Evolutionary conservation across 2,888 invertebrate species (phyloP), one percentile per base, ranked within the genome.

Genomic region (Acrobeloides nanus): DNA sequence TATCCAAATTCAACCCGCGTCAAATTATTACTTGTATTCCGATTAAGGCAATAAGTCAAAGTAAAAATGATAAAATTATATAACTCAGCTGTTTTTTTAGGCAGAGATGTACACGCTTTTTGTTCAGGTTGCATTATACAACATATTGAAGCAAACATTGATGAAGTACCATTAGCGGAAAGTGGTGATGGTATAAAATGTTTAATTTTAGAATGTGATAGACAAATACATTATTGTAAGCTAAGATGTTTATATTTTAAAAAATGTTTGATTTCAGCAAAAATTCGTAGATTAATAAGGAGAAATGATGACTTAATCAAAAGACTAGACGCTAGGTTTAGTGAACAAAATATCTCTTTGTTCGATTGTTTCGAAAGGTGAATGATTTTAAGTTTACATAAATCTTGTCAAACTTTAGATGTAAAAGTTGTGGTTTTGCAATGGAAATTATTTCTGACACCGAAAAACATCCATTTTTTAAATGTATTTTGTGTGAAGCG

Each of bases 41-140:
- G n/a, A n/a, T n/a, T n/a, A n/a, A n/a, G n/a, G n/a, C n/a, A n/a
- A n/a, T n/a, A n/a, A n/a, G n/a, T n/a, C n/a, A n/a, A n/a, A n/a
- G n/a, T n/a, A n/a, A n/a, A n/a, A n/a, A n/a, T n/a, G n/a, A n/a
- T n/a, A n/a, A n/a, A n/a, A n/a, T n/a, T n/a, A n/a, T n/a, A n/a
- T n/a, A n/a, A n/a, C n/a, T n/a, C n/a, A n/a, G n/a, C n/a, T n/a
- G n/a, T n/a, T n/a, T n/a, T n/a, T n/a, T n/a, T n/a, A n/a, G n/a
- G n/a, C n/a, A n/a, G n/a, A n/a, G n/a, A n/a, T n/a, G n/a, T n/a
- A 20, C 46, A 46, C 31, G 21, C 32, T 31, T 47, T 47, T 34
- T 47, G 47, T 18, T 15, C 33, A 15, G 44, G 24, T 7, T 47
- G 47, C 24, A 31, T 47, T 20, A 40, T 40, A 18, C 34, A 35